Evolutionary conservation across 2,113 vertebrate genomes (phyloP).

Genomic region (Lamprotornis superbus): DNA sequence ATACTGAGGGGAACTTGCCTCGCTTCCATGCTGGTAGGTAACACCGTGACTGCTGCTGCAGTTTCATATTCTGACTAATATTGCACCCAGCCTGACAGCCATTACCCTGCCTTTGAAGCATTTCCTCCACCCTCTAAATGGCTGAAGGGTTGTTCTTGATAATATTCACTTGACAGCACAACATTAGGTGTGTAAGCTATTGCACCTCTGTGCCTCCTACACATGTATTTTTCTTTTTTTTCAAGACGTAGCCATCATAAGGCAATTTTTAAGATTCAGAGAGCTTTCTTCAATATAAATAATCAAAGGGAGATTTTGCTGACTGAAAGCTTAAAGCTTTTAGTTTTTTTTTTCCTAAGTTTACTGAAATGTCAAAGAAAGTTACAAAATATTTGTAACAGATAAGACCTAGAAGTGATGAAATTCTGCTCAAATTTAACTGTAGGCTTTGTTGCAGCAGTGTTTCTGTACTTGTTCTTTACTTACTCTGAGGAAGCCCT

Average conservation of each 20-base stretch:
- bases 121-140: constrained; percentile 3
- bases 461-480: neutral
- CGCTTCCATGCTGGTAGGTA: neutral
- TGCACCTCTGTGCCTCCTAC: neutral
- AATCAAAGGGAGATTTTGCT: neutral
- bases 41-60: neutral
- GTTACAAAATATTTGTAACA: neutral
- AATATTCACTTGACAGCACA: constrained; percentile 23
- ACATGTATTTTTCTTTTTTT: neutral
- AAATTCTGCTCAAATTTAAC: neutral
- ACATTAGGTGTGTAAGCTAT: neutral
- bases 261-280: constrained; percentile 19
- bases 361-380: constrained; percentile 2
- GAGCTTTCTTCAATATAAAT: neutral
- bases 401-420: neutral
- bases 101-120: constrained; percentile 18
- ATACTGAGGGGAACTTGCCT: neutral
- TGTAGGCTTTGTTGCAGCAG: neutral
- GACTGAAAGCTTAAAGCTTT: neutral
- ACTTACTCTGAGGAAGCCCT: neutral
- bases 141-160: neutral
- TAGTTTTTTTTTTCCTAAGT: neutral
- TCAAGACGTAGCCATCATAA: neutral
- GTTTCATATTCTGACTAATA: constrained; percentile 13
- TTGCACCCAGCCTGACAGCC: neutral